Conservation (phyloP, 2,113 vertebrate species). For the Stigmatopora argus region DNA sequence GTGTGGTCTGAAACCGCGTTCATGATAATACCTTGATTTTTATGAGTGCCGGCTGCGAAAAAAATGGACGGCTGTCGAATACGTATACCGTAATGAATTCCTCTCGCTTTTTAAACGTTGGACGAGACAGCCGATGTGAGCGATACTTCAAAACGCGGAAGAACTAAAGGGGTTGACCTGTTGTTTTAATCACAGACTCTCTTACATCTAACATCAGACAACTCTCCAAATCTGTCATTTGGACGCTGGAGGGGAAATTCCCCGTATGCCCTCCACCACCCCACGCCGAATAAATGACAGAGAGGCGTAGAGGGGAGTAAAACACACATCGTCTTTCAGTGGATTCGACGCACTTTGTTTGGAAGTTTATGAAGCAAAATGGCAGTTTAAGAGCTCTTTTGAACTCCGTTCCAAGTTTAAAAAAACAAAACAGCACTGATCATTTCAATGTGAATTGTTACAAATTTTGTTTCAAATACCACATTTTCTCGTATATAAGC, state of each 20-base stretch:
- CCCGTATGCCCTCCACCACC: slow-evolving; percentile 43
- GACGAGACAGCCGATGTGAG: slow-evolving; percentile 33
- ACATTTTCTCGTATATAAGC: no score
- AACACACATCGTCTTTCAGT: slow-evolving; percentile 15
- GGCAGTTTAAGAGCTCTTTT: not conserved
- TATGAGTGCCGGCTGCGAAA: slow-evolving; percentile 22
- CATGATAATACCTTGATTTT: not conserved
- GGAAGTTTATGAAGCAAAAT: not conserved
- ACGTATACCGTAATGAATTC: slow-evolving; percentile 49
- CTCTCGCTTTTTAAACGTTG: slow-evolving; percentile 29
- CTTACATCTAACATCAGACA: slow-evolving; percentile 60
- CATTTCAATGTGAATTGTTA: not conserved
- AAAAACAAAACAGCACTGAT: not conserved
- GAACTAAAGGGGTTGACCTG: slow-evolving; percentile 63
- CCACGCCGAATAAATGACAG: slow-evolving; percentile 31
- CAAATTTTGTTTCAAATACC: not conserved
- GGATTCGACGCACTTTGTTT: not conserved
- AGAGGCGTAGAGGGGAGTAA: slow-evolving; percentile 30
- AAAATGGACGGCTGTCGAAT: slow-evolving; percentile 31
- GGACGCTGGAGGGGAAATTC: slow-evolving; percentile 52
- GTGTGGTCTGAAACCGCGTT: not conserved
- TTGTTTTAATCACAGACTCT: slow-evolving; percentile 42
- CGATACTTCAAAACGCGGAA: slow-evolving; percentile 46
- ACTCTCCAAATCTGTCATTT: slow-evolving; percentile 56
- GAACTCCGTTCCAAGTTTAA: not conserved